Base-by-base conservation (phyloP, 37 sponge, comb jelly and placozoan species). In the Ephydatia muelleri region DNA sequence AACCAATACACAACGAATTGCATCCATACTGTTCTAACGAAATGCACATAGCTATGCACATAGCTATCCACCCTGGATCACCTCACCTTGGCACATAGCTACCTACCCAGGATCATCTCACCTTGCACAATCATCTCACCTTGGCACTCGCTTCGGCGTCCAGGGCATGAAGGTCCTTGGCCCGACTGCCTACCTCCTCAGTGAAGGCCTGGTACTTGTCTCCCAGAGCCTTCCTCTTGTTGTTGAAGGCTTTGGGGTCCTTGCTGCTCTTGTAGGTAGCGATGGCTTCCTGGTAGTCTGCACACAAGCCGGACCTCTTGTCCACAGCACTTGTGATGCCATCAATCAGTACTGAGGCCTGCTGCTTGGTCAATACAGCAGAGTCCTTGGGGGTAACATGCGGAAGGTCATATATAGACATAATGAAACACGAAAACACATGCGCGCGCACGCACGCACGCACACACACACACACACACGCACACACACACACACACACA, bases 281-380 rank as follows among this genome's bases (percentile, higher is more conserved):
- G 49, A 93, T 83, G 74, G 87, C 57, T 2, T 47, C 65, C 38
- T 35, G 33, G 39, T 84, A 85, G 14, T 80, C 39, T 27, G 70
- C 43, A 8, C 77, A 68, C 12, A 93, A 79, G 23, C 70, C 66
- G 6, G 67, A 47, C 34, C 84, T 79, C 2, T 57, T 35, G 71
- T 85, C 86, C 31, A 66, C 77, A 28, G 87, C 82, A 26, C 28
- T 31, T 2, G 68, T 43, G 65, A 93, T 83, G 19, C 70, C 22
- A 19, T 89, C 93, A 71, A 84, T 77, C 13, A 89, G 31, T 0
- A 89, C 90, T 13, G 79, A 80, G 4, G 93, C 86, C 22, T 89
- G 84, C 38, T 89, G 87, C 78, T 81, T 67, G n/a, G 91, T 82
- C 30, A 90, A 38, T 33, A 90, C 72, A 0, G 69, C 82, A 34